These are phyloP conservation scores for Coregonus sp. DNA, from an alignment of 2,797 vertebrate species.

Conservation along the genomic window DNA sequence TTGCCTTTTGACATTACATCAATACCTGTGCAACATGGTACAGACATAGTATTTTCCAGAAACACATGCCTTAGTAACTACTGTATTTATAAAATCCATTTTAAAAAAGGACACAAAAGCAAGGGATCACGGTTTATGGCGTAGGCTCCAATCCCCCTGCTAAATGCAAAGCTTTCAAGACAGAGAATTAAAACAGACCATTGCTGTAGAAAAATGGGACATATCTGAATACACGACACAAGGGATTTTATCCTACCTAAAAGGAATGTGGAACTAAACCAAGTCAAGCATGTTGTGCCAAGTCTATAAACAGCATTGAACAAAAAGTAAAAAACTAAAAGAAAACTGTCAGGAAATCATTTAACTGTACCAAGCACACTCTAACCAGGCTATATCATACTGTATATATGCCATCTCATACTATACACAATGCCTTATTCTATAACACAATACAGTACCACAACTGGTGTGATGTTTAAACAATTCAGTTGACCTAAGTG, in stretches of 20 bases:
- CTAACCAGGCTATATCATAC: background rate
- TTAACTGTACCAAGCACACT: background rate
- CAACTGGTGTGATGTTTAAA: background rate
- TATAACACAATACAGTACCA: background rate
- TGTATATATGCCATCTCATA: background rate
- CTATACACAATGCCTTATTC: background rate
- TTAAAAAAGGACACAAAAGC: background rate
- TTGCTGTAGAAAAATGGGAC: background rate
- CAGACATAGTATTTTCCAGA: background rate
- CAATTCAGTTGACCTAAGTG: background rate
- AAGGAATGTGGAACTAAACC: background rate
- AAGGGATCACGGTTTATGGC: background rate
- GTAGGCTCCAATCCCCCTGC: background rate
- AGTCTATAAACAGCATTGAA: background rate
- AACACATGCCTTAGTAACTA: slow-evolving; percentile 21
- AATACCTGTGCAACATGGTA: background rate
- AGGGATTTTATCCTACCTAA: background rate
- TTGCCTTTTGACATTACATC: background rate
- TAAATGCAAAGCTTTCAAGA: slow-evolving; percentile 9
- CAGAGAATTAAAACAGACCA: background rate
- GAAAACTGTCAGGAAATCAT: background rate
- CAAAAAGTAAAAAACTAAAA: background rate
- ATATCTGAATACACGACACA: background rate
- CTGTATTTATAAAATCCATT: no score
- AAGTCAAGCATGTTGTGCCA: background rate